phyloP scores from a whole-genome alignment of 2,888 invertebrate genomes.

The Leptinotarsa tumamoca region DNA sequence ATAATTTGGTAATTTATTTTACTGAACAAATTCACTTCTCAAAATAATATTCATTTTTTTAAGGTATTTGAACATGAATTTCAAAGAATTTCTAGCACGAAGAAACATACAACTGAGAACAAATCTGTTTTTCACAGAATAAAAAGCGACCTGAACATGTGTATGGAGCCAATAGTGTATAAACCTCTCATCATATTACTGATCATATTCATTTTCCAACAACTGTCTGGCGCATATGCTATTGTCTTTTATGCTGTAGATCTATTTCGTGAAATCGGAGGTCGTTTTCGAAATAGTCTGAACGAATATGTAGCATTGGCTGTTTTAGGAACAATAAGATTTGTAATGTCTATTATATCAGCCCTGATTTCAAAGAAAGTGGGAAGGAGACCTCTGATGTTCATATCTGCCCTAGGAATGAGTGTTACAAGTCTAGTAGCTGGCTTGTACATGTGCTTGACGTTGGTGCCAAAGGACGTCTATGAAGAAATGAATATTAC shows the following conservation, averaged over 20 bases:
- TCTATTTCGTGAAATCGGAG: slow-evolving; percentile 68
- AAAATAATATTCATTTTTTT: slow-evolving; percentile 18
- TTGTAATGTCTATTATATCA: slow-evolving; percentile 69
- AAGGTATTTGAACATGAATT: slow-evolving; percentile 50
- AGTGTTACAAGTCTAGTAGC: slow-evolving; percentile 65
- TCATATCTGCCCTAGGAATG: slow-evolving; percentile 70
- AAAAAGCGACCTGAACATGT: slow-evolving; percentile 51
- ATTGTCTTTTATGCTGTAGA: slow-evolving; percentile 72
- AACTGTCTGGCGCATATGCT: slow-evolving; percentile 71
- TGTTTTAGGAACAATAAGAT: slow-evolving; percentile 68
- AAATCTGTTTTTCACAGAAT: slow-evolving; percentile 45
- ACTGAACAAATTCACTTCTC: neutral
- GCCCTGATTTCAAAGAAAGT: slow-evolving; percentile 67
- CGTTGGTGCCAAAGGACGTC: slow-evolving; percentile 51
- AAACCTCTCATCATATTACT: slow-evolving; percentile 69
- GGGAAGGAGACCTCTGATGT: slow-evolving; percentile 68
- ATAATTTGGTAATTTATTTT: slow-evolving; percentile 59
- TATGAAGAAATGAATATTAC: slow-evolving; percentile 53
- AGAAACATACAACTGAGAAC: slow-evolving; percentile 37
- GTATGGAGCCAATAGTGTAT: slow-evolving; percentile 65
- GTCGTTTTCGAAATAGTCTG: slow-evolving; percentile 64
- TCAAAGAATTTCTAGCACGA: slow-evolving; percentile 50
- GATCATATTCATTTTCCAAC: slow-evolving; percentile 69
- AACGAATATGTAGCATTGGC: slow-evolving; percentile 68
- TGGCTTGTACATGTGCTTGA: slow-evolving; percentile 57